phyloP scores from a whole-genome alignment of 2,797 vertebrate genomes.

The Buceros bicornis region DNA sequence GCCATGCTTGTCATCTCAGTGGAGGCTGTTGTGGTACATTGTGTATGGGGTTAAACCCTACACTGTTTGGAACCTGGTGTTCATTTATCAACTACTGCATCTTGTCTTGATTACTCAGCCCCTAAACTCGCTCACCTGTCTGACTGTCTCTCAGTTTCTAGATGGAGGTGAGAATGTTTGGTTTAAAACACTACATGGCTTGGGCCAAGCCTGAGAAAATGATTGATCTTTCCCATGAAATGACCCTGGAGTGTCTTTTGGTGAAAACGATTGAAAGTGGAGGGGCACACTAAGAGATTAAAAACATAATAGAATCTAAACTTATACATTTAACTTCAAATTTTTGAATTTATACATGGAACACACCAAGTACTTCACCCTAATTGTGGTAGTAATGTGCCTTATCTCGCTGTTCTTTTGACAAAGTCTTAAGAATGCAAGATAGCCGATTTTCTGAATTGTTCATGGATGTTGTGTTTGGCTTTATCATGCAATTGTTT shows the following conservation, averaged over 20 bases:
- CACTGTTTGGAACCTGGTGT: constrained; percentile 12
- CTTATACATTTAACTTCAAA: neutral
- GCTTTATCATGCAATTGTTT: neutral
- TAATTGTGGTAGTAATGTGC: neutral
- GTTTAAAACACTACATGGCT: neutral
- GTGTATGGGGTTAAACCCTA: constrained; percentile 3
- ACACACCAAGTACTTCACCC: neutral
- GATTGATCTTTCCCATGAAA: neutral
- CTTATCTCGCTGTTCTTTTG: neutral
- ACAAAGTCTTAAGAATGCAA: neutral
- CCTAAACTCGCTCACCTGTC: constrained; percentile 9
- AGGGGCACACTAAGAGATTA: neutral
- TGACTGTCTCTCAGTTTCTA: neutral
- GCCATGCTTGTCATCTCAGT: neutral
- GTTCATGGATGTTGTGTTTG: neutral
- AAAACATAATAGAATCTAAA: neutral
- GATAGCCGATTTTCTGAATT: neutral
- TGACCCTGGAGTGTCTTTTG: neutral
- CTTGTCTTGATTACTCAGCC: constrained; percentile 52
- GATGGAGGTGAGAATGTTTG: constrained; percentile 6
- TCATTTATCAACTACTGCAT: constrained; percentile 4
- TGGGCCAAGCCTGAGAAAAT: neutral
- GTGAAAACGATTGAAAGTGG: neutral
- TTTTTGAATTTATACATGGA: neutral
- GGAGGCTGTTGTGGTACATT: neutral